Percentiles rank a stretch among this genome's conserved stretches.
phyloP scores from a whole-genome alignment of 2,888 invertebrate species.

The Embidobia sp. region DNA sequence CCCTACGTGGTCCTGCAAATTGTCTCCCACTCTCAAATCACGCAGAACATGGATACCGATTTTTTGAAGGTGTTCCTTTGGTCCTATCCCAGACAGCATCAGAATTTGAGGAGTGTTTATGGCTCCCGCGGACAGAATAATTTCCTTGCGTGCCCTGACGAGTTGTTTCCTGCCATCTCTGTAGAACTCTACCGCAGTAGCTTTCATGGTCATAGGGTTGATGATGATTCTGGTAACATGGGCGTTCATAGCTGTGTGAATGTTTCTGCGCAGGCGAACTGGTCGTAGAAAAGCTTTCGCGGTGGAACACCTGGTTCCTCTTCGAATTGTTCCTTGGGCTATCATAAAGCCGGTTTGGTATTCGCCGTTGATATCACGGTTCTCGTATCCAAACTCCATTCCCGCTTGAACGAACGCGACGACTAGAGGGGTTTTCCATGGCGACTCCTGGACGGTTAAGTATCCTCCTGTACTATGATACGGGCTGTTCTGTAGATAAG shows the following conservation, averaged over 20 bases:
- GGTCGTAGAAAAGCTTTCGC: slow-evolving; percentile 93
- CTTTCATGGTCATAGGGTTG: slow-evolving; percentile 88
- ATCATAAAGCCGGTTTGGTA: slow-evolving; percentile 93
- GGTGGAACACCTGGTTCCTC: slow-evolving; percentile 93
- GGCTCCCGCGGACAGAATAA: slow-evolving; percentile 94
- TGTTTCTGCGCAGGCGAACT: slow-evolving; percentile 86
- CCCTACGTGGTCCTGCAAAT: slow-evolving; percentile 94
- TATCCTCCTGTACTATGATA: slow-evolving; percentile 91
- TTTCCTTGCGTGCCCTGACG: slow-evolving; percentile 89
- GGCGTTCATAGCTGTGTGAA: slow-evolving; percentile 91
- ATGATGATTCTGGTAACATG: slow-evolving; percentile 90
- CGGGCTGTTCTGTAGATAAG: slow-evolving; percentile 88
- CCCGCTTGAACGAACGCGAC: slow-evolving; percentile 92
- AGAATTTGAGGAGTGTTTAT: slow-evolving; percentile 95
- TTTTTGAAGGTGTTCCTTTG: slow-evolving; percentile 86
- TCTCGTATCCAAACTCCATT: slow-evolving; percentile 90
- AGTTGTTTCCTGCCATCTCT: slow-evolving; percentile 87
- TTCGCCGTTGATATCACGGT: slow-evolving; percentile 91
- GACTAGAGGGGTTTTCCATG: slow-evolving; percentile 89
- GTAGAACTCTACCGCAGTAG: slow-evolving; percentile 90
- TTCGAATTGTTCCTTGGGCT: slow-evolving; percentile 91
- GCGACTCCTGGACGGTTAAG: slow-evolving; percentile 91
- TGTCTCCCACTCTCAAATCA: slow-evolving; percentile 89
- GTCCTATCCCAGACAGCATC: slow-evolving; percentile 94
- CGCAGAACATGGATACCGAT: slow-evolving; percentile 88